These are phyloP conservation scores for Catagonus wagneri DNA, from an alignment of 2,113 vertebrate genomes.

Conservation along the genomic window DNA sequence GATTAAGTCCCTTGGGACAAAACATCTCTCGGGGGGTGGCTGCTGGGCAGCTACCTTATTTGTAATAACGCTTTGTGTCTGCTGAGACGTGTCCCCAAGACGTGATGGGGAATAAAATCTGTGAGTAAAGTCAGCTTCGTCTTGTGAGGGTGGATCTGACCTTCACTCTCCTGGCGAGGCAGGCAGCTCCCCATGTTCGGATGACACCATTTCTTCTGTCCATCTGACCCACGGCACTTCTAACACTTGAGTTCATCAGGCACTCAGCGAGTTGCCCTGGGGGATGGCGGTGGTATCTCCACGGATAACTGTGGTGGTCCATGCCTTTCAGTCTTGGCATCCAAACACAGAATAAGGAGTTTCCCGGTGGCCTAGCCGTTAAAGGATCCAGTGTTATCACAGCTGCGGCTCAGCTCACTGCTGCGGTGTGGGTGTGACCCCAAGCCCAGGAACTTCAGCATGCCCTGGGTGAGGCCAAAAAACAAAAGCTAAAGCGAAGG, in stretches of 20 bases:
- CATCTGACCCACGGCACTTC: not conserved
- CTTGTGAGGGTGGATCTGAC: not conserved
- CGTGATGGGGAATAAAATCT: not conserved
- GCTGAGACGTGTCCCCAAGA: accelerated
- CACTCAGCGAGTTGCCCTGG: accelerated
- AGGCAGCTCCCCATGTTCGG: not conserved
- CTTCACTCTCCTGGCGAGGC: not conserved
- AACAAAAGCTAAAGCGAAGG: too few species aligned
- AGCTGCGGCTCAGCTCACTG: too few species aligned
- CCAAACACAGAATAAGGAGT: not conserved
- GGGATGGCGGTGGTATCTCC: accelerated
- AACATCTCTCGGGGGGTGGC: not conserved
- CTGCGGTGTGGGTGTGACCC: too few species aligned
- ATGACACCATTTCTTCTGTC: not conserved
- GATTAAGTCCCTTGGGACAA: not conserved
- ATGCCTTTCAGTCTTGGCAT: not conserved
- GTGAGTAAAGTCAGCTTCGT: not conserved
- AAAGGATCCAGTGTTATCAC: too few species aligned
- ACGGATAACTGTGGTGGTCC: accelerated
- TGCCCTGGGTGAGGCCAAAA: too few species aligned
- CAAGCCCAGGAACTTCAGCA: too few species aligned
- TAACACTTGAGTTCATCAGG: too few species aligned
- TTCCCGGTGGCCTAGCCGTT: too few species aligned
- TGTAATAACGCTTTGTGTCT: not conserved
- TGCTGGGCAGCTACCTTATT: not conserved